Conservation (phyloP, 1,140 invertebrate genomes). For the Temnothorax nylanderi region DNA sequence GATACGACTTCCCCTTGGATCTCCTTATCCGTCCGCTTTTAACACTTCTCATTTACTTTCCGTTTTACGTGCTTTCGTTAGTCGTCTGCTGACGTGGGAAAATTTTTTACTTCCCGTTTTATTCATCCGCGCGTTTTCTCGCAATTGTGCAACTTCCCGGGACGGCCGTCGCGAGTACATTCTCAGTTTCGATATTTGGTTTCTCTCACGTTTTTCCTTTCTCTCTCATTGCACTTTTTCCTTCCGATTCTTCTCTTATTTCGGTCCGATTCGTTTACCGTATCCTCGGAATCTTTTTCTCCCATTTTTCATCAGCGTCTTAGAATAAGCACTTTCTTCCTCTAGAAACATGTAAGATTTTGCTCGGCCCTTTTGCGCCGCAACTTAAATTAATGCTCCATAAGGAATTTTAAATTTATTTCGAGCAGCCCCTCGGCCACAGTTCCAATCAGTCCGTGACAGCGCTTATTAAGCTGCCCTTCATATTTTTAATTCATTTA, state of each 20-base stretch:
- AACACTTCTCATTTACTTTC: slow-evolving; percentile 35
- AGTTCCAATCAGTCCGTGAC: not conserved
- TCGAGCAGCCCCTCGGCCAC: no score
- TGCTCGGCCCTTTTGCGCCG: not conserved
- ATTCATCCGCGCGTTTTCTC: not conserved
- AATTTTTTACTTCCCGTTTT: slow-evolving; percentile 1
- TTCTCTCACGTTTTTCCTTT: not conserved
- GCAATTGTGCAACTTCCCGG: not conserved
- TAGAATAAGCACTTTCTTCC: not conserved
- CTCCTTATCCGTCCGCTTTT: not conserved
- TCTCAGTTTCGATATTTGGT: slow-evolving; percentile 5
- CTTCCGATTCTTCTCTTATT: not conserved
- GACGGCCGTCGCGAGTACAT: not conserved
- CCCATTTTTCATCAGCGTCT: not conserved
- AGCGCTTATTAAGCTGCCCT: not conserved
- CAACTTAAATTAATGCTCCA: not conserved
- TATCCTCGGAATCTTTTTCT: not conserved
- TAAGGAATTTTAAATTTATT: slow-evolving; percentile 8
- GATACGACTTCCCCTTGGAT: not conserved
- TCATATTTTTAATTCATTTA: slow-evolving; percentile 28
- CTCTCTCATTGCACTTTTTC: no score
- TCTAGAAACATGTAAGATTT: not conserved
- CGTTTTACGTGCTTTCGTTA: not conserved
- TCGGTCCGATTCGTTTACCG: not conserved
- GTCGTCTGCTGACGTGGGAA: not conserved